These are phyloP conservation scores for Lomographa bimaculata DNA, from an alignment of 2,888 invertebrate genomes.

Conservation along the genomic window DNA sequence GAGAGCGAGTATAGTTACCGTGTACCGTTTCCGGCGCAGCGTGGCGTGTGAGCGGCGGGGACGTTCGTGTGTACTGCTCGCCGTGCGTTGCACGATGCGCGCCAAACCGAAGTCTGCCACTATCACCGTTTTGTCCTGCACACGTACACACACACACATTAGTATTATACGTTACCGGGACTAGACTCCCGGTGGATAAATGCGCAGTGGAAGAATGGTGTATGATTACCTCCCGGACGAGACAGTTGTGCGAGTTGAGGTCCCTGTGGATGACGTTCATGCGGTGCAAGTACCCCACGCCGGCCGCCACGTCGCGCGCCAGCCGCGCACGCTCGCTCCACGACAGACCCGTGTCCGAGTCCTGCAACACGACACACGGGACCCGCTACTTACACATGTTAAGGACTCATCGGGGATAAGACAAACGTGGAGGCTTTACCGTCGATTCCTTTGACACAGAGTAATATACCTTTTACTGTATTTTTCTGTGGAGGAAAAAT, in stretches of 20 bases:
- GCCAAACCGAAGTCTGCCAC: conserved; percentile 98
- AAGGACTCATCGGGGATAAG: no score
- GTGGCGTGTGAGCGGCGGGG: conserved; percentile 49
- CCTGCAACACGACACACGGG: conserved; percentile 41
- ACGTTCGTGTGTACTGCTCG: conserved; percentile 59
- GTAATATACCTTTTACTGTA: no score
- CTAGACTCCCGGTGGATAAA: no score
- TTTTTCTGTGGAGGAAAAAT: no score
- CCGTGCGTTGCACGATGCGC: conserved; percentile 87
- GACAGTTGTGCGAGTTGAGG: conserved; percentile 97
- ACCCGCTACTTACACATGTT: no score
- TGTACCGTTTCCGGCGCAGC: conserved; percentile 93
- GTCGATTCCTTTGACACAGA: no score
- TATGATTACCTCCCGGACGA: conserved; percentile 89
- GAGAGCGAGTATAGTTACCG: no score
- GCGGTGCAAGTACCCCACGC: conserved; percentile 97
- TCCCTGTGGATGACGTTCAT: conserved; percentile 98
- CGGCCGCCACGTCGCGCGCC: conserved; percentile 95
- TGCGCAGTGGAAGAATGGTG: no score
- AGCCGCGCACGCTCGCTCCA: conserved; percentile 93
- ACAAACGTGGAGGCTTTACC: no score
- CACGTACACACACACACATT: not conserved
- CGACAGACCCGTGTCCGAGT: conserved; percentile 83
- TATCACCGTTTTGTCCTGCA: conserved; percentile 94
- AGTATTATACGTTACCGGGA: no score